Evolutionary conservation across 2,888 invertebrate genomes (phyloP), one percentile per base, ranked within the genome.

Genomic region (Acanthosepion esculentum): DNA sequence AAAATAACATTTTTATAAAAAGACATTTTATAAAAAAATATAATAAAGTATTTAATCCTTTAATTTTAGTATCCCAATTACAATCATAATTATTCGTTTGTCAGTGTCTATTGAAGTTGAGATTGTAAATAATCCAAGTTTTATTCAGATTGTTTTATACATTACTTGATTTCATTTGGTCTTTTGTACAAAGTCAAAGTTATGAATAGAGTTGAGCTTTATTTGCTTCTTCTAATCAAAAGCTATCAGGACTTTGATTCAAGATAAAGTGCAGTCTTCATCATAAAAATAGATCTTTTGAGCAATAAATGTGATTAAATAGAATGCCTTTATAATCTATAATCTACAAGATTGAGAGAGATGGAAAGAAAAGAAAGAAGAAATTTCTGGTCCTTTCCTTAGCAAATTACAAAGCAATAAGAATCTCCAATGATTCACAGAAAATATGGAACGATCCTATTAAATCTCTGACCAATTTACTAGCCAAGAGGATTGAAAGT

Each of bases 261-360:
- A 78, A 78, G 78, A 78, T 78, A 29, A 78, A 78, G 78, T 78
- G 78, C 78, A 78, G 78, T n/a, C 78, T 78, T 78, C 78, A 78
- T 78, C 29, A 78, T 78, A 78, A 78, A 78, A 78, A 78, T 78
- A 78, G 78, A 78, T 78, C 78, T 78, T 78, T 78, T 78, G 78
- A 78, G 78, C 78, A 78, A 78, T 78, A 78, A 78, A 78, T 78
- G 78, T 78, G 78, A 78, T 78, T 78, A 78, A 78, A 78, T 78
- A 78, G 78, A 78, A 78, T 78, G 78, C 78, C 78, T 78, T 78
- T 78, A 78, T 78, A 78, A 78, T 78, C 78, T 78, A 78, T 78
- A 78, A 78, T 78, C 78, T 78, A 78, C 78, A 29, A 78, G 78
- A 78, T 78, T 78, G 78, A 78, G 78, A 78, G 29, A n/a, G 78